Base-by-base conservation (phyloP, 2,888 invertebrate genomes). In the Apotomis capreana region DNA sequence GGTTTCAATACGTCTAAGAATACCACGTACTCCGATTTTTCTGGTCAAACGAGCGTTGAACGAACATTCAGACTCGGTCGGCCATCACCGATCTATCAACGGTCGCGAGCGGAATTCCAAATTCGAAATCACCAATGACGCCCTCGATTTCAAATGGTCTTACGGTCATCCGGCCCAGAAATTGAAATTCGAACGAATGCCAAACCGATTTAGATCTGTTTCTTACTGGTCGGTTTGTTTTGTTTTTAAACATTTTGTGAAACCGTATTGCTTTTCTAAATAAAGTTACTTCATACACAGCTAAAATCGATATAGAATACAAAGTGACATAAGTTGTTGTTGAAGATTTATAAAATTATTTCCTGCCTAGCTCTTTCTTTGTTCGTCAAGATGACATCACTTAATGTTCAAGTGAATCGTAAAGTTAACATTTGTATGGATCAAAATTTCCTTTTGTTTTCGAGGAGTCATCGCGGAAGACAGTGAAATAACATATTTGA, bases 71-170 rank as follows among this genome's bases (percentile, higher is more conserved):
- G 83, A 79, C 77, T 83, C 78, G 80, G 81, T 80, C 80, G 77
- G 82, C 85, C 88, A 87, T 91, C 87, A 85, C 83, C 89, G 89
- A 92, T 92, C 91, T 89, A 92, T 92, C 92, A 92, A 85, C 84
- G 79, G 75, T 85, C 89, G 91, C 90, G 90, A 80, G 84, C 84
- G 80, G 92, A 92, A 92, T 92, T 84, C 84, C 81, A 90, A 92
- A 89, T 90, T 85, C 82, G 84, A 87, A 88, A 90, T 89, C 86
- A 86, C 91, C 92, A 91, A 90, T 91, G 84, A 84, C 83, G 73
- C 76, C 74, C 78, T 80, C 83, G 83, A 83, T 84, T 85, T 82
- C 86, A 83, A 89, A 91, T 77, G 80, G 89, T 77, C 89, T 81
- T 89, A 90, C 83, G 83, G 83, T 77, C 79, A 80, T 79, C 81